Evolutionary conservation across 2,888 invertebrate species (phyloP), one percentile per base, ranked within the genome.

Genomic region (Drosophila neonasuta): DNA sequence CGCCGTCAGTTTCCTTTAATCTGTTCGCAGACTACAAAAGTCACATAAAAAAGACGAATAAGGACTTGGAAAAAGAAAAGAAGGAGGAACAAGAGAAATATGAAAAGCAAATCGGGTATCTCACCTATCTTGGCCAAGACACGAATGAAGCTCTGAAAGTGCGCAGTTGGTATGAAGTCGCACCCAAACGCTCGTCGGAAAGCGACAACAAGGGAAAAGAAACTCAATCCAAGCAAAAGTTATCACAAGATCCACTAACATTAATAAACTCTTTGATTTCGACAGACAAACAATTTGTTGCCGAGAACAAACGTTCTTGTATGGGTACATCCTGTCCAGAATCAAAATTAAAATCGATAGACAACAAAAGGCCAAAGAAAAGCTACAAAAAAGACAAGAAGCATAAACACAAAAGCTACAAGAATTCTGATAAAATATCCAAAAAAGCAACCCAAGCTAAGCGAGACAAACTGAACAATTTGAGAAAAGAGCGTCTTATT

Each of bases 91-190:
- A 95, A 88, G 98, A 99, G 90, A 97, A 97, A 83, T 98, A 98
- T 92, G 99, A 99, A 90, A 99, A 98, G 89, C 96, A 97, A 92
- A 97, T 99, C 88, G 99, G 99, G 0, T 96, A 98, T 86, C 92
- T 99, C 41, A 98, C 97, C 3, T 99, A 98, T 91, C 92, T 99
- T 58, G 99, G 98, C 0, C 98, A 99, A 91, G 96, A 97, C 86
- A 96, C 96, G 36, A 95, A 96, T 91, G 97, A 97, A 91, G 94
- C 94, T 2, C 93, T 95, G n/a, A 96, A 95, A 39, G 95, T 95
- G 86, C 94, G 94, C 80, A 96, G 96, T 80, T 98, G 98, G 98
- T 98, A 97, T 91, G 95, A 97, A 90, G 92, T 94, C 59, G 90
- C 93, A 20, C 96, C 96, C 46, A 92, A 93, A 36, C 90, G 94